Conservation (phyloP, 2,797 vertebrate genomes). For the Poecilia picta region DNA sequence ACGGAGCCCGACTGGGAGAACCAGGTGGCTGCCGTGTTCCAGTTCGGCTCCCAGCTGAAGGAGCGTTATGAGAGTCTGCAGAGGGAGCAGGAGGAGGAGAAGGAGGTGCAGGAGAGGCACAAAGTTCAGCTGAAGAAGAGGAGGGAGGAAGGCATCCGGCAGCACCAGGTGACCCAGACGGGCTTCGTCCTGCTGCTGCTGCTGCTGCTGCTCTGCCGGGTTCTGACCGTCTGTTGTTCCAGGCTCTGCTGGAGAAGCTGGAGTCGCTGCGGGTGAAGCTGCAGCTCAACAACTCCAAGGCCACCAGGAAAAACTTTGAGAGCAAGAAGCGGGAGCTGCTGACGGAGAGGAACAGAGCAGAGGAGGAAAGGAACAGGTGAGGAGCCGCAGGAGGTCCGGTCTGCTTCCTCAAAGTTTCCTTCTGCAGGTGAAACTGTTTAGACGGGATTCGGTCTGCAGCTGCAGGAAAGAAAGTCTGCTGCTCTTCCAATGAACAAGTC, state of each 20-base stretch:
- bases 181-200: neutral
- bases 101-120: constrained; percentile 12
- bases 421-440: neutral
- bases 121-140: constrained; percentile 50
- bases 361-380: constrained; percentile 67
- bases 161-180: constrained; percentile 56
- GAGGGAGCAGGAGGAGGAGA: constrained; percentile 41
- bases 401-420: neutral
- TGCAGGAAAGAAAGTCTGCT: too few species aligned
- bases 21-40: constrained; percentile 38
- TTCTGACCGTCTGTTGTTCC: constrained; percentile 1
- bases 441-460: neutral
- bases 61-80: constrained; percentile 16
- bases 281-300: constrained; percentile 74
- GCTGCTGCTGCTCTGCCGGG: too few species aligned
- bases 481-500: too few species aligned
- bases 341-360: constrained; percentile 46
- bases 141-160: constrained; percentile 46
- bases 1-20: constrained; percentile 64
- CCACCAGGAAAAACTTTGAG: constrained; percentile 70
- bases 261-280: constrained; percentile 73
- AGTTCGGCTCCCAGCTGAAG: constrained; percentile 19
- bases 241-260: constrained; percentile 69
- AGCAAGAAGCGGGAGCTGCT: constrained; percentile 71
- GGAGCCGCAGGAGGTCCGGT: neutral